Evolutionary conservation across 2,113 vertebrate species (phyloP).

Genomic region (Gopherus flavomarginatus): DNA sequence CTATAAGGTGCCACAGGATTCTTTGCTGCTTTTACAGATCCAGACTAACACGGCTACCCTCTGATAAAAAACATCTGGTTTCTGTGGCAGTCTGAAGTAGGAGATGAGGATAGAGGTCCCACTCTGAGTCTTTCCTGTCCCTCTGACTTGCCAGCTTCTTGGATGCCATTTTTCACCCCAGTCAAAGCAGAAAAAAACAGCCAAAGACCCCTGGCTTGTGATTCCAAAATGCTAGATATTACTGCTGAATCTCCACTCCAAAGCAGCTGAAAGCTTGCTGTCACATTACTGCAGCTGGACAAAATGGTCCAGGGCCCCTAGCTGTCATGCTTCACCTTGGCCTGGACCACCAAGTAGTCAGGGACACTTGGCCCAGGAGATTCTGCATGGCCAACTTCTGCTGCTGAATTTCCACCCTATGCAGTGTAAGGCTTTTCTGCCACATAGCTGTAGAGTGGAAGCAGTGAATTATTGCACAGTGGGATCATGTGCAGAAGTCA

Average conservation of each 20-base stretch:
- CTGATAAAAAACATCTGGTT: no score
- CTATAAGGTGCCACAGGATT: no score
- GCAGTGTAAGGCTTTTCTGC: neutral
- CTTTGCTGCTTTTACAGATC: no score
- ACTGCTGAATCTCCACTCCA: no score
- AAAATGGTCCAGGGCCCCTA: neutral
- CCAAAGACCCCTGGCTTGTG: no score
- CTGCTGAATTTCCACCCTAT: neutral
- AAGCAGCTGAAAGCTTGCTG: no score
- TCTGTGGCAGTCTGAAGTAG: neutral
- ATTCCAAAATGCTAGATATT: no score
- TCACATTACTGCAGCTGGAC: no score
- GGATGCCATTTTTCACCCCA: neutral
- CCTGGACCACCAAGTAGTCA: no score
- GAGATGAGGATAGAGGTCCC: neutral
- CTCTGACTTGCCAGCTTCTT: neutral
- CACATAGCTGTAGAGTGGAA: neutral
- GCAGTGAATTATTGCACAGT: neutral
- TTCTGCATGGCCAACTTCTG: neutral
- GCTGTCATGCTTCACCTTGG: no score
- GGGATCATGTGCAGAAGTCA: neutral
- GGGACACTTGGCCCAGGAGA: neutral
- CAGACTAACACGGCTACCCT: no score
- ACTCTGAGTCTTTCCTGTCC: neutral
- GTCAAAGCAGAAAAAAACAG: neutral